Base-by-base conservation (phyloP, 2,113 vertebrate genomes). In the Bos indicus region DNA sequence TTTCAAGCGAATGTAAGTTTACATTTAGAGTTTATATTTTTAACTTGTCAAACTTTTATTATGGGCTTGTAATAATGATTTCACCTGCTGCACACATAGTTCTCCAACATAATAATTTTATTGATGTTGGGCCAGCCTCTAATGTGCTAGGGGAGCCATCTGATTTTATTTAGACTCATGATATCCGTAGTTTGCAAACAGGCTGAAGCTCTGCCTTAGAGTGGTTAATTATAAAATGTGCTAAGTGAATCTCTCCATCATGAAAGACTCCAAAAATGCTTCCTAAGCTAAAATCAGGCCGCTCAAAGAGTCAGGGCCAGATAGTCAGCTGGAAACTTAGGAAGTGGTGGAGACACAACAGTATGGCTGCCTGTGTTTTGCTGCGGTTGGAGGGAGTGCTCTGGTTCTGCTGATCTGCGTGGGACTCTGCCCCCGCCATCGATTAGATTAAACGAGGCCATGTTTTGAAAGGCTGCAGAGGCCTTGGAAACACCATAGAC, bases 391-490 rank as follows among this genome's bases (percentile, higher is more conserved):
- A 94, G 21, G 6, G 56, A 71, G 77, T 62, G 87, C 84, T 85
- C 83, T 74, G 82, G 91, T 91, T 87, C 56, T 98, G 96, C 95
- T 98, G 96, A 97, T 98, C 84, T 93, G 59, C 81, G 23, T 92
- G 84, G 59, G 88, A 74, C 9, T 64, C 7, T 87, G 78, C 67
- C 74, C 52, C 93, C 52, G 15, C 54, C 21, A 96, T 96, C 78
- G 95, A 97, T 97, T 96, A 97, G 90, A 94, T 98, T 97, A 98
- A 98, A 97, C 26, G 91, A 88, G 74, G 0, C 90, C 82, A 2
- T 96, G 94, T 98, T 99, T 98, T 98, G 91, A 97, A 98, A 98
- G 98, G 95, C 90, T 98, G 85, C 30, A 91, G 28, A 13, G 11
- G 84, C 89, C 71, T 82, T 64, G 12, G n/a, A 98, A 98, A 87